Conservation (phyloP, 1,140 invertebrate species). For the Atta colombica region DNA sequence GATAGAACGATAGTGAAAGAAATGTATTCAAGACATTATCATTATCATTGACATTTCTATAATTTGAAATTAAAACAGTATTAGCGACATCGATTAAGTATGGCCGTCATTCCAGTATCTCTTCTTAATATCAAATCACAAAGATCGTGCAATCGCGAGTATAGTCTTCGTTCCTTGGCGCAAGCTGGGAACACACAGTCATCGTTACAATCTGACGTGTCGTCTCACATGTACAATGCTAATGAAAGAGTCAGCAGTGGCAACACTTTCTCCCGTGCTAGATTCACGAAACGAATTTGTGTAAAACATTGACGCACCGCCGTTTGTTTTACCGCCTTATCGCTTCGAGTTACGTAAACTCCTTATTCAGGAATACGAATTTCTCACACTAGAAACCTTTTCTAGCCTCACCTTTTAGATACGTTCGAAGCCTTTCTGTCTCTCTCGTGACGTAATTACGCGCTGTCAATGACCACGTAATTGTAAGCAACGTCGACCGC, state of each 20-base stretch:
- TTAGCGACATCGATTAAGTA: no score
- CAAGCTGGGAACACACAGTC: neutral
- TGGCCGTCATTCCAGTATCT: no score
- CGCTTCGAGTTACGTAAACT: conserved; percentile 45
- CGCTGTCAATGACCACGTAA: conserved; percentile 57
- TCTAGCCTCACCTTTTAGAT: conserved; percentile 24
- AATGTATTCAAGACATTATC: no score
- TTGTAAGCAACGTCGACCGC: conserved; percentile 7
- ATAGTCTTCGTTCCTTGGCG: neutral
- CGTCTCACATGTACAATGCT: conserved; percentile 5
- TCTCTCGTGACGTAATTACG: conserved; percentile 37
- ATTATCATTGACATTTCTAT: no score
- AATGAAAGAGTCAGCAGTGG: conserved; percentile 52
- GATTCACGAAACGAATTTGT: conserved; percentile 57
- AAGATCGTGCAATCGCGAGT: neutral
- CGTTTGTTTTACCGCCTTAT: conserved; percentile 15
- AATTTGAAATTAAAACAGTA: no score
- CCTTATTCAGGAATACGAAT: conserved; percentile 48
- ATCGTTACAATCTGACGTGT: conserved; percentile 20
- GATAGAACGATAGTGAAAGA: no score
- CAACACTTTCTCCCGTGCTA: conserved; percentile 61
- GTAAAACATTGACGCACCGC: conserved; percentile 21
- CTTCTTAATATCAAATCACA: neutral
- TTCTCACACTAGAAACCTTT: conserved; percentile 54
- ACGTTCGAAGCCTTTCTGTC: conserved; percentile 35